phyloP scores from a whole-genome alignment of 2,888 invertebrate species.

The Busseola fusca region DNA sequence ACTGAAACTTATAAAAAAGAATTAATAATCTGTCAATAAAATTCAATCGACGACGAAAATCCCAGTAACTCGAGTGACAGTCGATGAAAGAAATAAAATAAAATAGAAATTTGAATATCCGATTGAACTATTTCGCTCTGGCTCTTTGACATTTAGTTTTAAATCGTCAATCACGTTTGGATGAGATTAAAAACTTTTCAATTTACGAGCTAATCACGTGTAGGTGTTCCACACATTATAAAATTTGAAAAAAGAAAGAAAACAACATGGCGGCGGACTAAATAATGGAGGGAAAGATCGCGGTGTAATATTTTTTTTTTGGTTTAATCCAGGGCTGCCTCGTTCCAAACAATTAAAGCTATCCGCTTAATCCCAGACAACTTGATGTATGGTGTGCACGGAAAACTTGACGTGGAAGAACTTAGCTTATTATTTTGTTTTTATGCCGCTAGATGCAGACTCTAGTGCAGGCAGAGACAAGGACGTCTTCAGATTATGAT shows the following conservation, averaged over 20 bases:
- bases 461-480: neutral
- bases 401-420: slow-evolving; percentile 59
- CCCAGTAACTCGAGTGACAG: slow-evolving; percentile 2
- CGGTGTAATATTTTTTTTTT: slow-evolving; percentile 61
- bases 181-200: slow-evolving; percentile 58
- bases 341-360: slow-evolving; percentile 85
- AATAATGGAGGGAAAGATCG: slow-evolving; percentile 62
- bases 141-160: slow-evolving; percentile 48
- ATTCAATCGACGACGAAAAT: neutral
- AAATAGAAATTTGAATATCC: slow-evolving; percentile 28
- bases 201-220: slow-evolving; percentile 52
- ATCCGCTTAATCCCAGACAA: slow-evolving; percentile 76
- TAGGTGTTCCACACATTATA: slow-evolving; percentile 54
- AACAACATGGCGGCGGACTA: slow-evolving; percentile 51
- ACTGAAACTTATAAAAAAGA: neutral
- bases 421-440: slow-evolving; percentile 51
- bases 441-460: neutral
- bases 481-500: neutral
- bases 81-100: slow-evolving; percentile 14
- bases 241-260: slow-evolving; percentile 40
- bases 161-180: slow-evolving; percentile 52
- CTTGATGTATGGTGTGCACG: slow-evolving; percentile 71
- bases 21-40: neutral
- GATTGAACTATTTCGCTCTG: slow-evolving; percentile 43
- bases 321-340: slow-evolving; percentile 72